Base-by-base conservation (phyloP, 2,113 vertebrate genomes). In the Ardeotis arabs region DNA sequence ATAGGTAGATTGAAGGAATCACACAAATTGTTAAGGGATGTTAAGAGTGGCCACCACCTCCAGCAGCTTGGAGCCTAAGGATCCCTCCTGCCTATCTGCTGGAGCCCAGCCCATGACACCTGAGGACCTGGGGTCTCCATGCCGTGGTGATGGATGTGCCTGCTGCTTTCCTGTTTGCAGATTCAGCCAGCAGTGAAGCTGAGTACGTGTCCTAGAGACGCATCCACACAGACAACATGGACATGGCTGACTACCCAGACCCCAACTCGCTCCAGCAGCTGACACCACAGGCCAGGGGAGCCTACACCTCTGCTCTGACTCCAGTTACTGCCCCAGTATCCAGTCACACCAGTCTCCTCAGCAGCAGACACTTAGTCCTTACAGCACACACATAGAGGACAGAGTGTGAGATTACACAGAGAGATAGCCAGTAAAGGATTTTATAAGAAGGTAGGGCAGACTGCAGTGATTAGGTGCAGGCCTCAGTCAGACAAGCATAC, bases 221-320 rank as follows among this genome's bases (percentile, higher is more conserved):
- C 10, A 28, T 21, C 16, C 49, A 39, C 10, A 25, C 1, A 50
- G 24, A 53, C 45, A 7, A n/a, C 39, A 28, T 1, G 4, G 59
- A 35, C 15, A 3, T n/a, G 16, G 6, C 14, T 29, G 39, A 31
- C 27, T 44, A 24, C 53, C 10, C 17, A 37, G 35, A 17, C 3
- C 6, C 15, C 13, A 4, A 4, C 25, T 49, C 0, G 0, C 59
- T 53, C 22, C 60, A 28, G n/a, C 10, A 39, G 9, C 21, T 75
- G n/a, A 37, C 56, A 21, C 14, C 6, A 52, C 14, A 45, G 27
- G 22, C 14, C 16, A 2, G 7, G 20, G 35, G 8, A 17, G 15
- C 5, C 5, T 55, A 25, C 4, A 60, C 0, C 9, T 11, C 6
- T 9, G 13, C 23, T 74, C 52, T 60, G 47, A 35, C 28, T 55